Conservation (phyloP, 2,888 invertebrate species). For the Scrobipalpa costella region DNA sequence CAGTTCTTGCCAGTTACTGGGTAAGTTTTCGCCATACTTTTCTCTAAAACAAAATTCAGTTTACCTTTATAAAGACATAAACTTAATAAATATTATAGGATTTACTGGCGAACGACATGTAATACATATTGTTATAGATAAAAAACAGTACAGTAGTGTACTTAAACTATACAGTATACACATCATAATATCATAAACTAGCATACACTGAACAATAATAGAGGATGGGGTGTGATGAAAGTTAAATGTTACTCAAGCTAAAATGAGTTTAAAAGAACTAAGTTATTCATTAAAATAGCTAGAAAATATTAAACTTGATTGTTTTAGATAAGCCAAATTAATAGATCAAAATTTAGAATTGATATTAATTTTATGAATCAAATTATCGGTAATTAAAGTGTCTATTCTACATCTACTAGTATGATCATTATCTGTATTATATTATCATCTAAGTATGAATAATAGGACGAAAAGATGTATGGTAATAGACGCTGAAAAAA, state of each 20-base stretch:
- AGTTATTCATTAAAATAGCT: neutral
- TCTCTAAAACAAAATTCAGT: constrained; percentile 64
- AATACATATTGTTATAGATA: too few relatives aligned
- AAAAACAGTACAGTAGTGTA: too few relatives aligned
- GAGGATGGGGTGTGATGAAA: neutral
- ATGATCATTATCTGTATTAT: neutral
- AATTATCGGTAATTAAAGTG: too few relatives aligned
- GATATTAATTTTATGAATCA: too few relatives aligned
- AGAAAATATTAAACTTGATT: neutral
- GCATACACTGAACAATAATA: neutral
- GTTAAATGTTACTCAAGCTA: neutral
- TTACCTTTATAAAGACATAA: neutral
- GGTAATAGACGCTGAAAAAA: neutral
- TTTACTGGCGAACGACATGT: neutral
- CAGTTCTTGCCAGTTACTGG: constrained; percentile 85
- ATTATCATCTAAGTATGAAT: too few relatives aligned
- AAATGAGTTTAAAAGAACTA: neutral
- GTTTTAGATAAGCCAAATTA: too few relatives aligned
- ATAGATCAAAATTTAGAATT: too few relatives aligned
- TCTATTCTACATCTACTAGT: too few relatives aligned
- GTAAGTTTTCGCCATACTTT: constrained; percentile 84
- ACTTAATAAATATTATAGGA: constrained; percentile 1
- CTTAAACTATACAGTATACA: neutral
- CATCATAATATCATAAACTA: neutral
- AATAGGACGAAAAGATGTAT: too few relatives aligned